phyloP scores from a whole-genome alignment of 2,888 invertebrate species.

The Deroplatys truncata region DNA sequence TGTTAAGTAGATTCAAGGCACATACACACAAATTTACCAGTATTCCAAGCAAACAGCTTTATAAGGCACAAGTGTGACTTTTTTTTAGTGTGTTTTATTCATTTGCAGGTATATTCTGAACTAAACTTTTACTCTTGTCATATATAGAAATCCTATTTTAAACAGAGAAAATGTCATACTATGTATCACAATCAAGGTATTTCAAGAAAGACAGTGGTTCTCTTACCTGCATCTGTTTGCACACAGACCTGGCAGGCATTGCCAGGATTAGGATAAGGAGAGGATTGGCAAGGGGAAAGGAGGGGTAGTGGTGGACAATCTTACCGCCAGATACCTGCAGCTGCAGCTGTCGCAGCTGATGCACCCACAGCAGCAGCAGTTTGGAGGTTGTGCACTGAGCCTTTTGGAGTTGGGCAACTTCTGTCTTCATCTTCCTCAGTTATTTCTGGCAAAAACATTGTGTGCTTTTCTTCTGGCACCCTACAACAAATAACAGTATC shows the following conservation, averaged over 20 bases:
- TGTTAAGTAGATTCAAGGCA: no score
- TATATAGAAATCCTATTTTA: not conserved
- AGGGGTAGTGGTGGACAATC: conserved; percentile 27
- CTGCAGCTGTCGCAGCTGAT: conserved; percentile 16
- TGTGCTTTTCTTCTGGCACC: conserved; percentile 53
- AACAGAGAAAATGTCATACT: not conserved
- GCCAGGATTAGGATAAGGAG: not conserved
- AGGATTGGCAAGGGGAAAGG: not conserved
- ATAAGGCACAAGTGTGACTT: no score
- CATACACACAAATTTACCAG: no score
- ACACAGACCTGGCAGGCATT: not conserved
- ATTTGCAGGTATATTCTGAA: no score
- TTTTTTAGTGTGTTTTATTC: no score
- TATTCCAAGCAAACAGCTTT: no score
- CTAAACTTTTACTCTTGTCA: no score
- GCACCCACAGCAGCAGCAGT: not conserved
- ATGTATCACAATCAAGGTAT: not conserved
- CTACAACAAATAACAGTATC: conserved; percentile 37
- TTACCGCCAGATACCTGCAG: conserved; percentile 39
- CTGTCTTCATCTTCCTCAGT: conserved; percentile 48
- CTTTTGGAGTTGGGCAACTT: conserved; percentile 31
- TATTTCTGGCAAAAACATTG: conserved; percentile 53
- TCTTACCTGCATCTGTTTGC: not conserved
- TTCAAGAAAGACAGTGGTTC: not conserved
- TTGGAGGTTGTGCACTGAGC: conserved; percentile 22